A percentile compares a stretch with the other conserved stretches of the same genome.
Conservation (phyloP, 2,888 invertebrate species). For the Neria commutata region DNA sequence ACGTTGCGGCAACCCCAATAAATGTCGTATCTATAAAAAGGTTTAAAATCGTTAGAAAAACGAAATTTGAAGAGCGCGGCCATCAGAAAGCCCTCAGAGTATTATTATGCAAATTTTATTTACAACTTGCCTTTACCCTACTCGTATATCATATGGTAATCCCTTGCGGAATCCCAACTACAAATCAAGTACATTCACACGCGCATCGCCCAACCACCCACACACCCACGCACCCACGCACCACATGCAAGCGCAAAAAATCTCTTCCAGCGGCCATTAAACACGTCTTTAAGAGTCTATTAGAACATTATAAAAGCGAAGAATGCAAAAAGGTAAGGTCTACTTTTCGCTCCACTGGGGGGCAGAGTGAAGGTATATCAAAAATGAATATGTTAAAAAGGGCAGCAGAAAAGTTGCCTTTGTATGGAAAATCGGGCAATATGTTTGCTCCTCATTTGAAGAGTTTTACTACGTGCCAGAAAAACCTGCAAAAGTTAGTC, state of each 20-base stretch:
- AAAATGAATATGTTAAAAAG: background rate
- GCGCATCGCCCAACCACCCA: background rate
- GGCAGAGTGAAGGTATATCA: background rate
- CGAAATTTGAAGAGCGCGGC: too few species aligned
- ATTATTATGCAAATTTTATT: conserved; percentile 41
- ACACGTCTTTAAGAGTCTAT: conserved; percentile 39
- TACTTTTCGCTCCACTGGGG: background rate
- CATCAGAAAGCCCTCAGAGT: conserved; percentile 13
- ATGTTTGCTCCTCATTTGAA: background rate
- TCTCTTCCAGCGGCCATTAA: conserved; percentile 31
- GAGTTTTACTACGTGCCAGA: background rate
- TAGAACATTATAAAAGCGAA: conserved; percentile 16
- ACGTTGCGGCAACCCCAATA: too few species aligned
- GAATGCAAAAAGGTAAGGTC: background rate
- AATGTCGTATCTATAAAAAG: too few species aligned
- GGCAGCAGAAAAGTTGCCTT: background rate
- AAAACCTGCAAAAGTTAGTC: background rate
- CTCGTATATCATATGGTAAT: conserved; percentile 33
- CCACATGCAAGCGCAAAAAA: background rate
- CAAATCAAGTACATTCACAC: background rate
- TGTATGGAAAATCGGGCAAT: background rate
- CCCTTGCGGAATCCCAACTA: background rate
- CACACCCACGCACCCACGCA: too few species aligned
- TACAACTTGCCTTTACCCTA: conserved; percentile 31
- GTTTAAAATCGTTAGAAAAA: too few species aligned